A percentile compares a stretch with the other conserved stretches of the same genome.
Evolutionary conservation across 1,140 invertebrate genomes (phyloP).

Genomic region (Colletes gigas): DNA sequence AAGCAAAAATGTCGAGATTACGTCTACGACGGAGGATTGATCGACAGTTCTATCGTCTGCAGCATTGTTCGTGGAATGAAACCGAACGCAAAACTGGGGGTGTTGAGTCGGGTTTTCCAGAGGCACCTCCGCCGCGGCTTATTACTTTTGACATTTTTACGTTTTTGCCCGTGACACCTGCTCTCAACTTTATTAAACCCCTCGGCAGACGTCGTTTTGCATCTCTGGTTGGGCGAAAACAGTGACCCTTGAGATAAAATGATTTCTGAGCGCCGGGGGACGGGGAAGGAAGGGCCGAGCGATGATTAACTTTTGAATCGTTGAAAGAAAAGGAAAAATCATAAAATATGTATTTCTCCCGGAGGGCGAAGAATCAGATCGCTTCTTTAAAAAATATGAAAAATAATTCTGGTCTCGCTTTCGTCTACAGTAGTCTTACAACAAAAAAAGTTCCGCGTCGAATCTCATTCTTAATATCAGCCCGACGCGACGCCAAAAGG

Average conservation of each 20-base stretch:
- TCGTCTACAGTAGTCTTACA: too few species aligned
- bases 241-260: not conserved
- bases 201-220: constrained; percentile 7
- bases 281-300: too few species aligned
- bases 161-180: constrained; percentile 43
- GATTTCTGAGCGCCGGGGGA: too few species aligned
- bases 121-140: not conserved
- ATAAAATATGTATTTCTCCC: too few species aligned
- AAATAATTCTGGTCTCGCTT: too few species aligned
- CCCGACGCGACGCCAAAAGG: too few species aligned
- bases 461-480: too few species aligned
- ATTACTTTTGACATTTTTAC: constrained; percentile 40
- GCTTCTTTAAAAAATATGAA: too few species aligned
- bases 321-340: not conserved
- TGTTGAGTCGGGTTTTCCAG: not conserved
- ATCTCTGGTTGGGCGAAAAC: constrained; percentile 13
- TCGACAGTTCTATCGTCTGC: constrained; percentile 45
- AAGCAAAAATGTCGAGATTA: constrained; percentile 36
- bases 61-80: constrained; percentile 41
- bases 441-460: too few species aligned
- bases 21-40: constrained; percentile 29
- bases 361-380: too few species aligned
- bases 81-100: not conserved
- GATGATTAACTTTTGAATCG: not conserved
- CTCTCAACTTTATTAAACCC: constrained; percentile 43